Evolutionary conservation across 1,140 invertebrate genomes (phyloP), one percentile per base, ranked within the genome.

Genomic region (Zaprionus lachaisei): DNA sequence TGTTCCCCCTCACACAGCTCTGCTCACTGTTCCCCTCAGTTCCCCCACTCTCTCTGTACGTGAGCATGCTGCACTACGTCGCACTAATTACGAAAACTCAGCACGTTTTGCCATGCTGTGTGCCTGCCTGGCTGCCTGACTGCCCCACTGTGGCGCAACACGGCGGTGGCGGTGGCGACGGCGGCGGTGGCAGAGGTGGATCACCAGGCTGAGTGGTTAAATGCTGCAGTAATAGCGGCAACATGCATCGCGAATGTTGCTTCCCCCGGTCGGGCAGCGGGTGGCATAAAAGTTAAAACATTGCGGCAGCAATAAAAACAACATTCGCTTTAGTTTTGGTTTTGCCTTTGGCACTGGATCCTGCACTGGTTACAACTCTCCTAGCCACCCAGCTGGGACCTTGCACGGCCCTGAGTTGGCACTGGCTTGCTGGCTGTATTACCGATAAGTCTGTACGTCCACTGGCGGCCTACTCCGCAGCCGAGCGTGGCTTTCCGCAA

Each of bases 61-160:
- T 87, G 83, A 72, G 74, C 81, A 78, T 70, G 72, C 66, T 84
- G 84, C 84, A 90, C 78, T 87, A 72, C 70, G 87, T 79, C 83
- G 84, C 84, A 87, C 84, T 87, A 87, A 87, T 87, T 87, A 87
- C 84, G 85, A 89, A 87, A 87, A 90, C 84, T 87, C 84, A 84
- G 84, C 84, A 87, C 84, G 84, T 87, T 87, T 84, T 79, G 68
- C 81, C 68, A 75, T 80, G 80, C 78, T 86, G 72, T 80, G 80
- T 70, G 76, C 38, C 68, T 28, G 64, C 44, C 38, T n/a, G 38
- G 15, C 7, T 17, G 41, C 15, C 69, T 70, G 34, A 55, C 57
- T 37, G 69, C 24, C 62, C 57, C 63, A 65, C 56, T 55, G 57
- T 63, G 80, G 66, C 12, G 28, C 34, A 22, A 34, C 15, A 44